Evolutionary conservation across 2,113 vertebrate genomes (phyloP), one percentile per base, ranked within the genome.

Genomic region (Poeciliopsis prolifica): DNA sequence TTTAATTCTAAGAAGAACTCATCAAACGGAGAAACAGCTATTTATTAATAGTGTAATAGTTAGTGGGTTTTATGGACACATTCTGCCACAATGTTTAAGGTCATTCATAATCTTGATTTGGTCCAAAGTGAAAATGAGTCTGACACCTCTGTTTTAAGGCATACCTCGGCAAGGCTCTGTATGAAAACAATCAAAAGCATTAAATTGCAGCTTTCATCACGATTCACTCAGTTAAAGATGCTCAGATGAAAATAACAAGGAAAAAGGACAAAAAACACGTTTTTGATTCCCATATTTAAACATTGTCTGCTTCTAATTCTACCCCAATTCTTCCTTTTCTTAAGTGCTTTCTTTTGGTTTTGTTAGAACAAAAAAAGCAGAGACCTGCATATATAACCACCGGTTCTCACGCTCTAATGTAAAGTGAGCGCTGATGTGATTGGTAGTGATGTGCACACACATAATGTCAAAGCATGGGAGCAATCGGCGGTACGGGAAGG

Each of bases 401-500:
- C 62, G 12, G 31, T 9, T 35, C 22, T 75, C 28, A 0, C 12
- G 33, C 67, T 72, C 11, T 30, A 70, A 66, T 5, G 0, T 70
- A 68, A 69, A 84, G 62, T 69, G 87, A 79, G 35, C 61, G 0
- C 78, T 75, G 78, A 87, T 77, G 78, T 85, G 70, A 90, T 81
- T 83, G 86, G 69, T 33, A 63, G 63, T 83, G 40, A 42, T 14
- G 88, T 80, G 73, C 68, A 75, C 1, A 4, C 71, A 80, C 83
- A 87, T 31, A 29, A 85, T 85, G 92, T 85, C 82, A 44, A 86
- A 78, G 75, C 72, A 75, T 61, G 48, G 37, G 82, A 77, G 72
- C 70, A 85, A 84, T 69, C 88, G 78, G 73, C 84, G 58, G 80
- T 74, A 68, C 74, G 65, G 77, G 80, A 80, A 81, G 75, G 86